Conservation (phyloP, 2,113 vertebrate species). For the Melanostigma gelatinosum region DNA sequence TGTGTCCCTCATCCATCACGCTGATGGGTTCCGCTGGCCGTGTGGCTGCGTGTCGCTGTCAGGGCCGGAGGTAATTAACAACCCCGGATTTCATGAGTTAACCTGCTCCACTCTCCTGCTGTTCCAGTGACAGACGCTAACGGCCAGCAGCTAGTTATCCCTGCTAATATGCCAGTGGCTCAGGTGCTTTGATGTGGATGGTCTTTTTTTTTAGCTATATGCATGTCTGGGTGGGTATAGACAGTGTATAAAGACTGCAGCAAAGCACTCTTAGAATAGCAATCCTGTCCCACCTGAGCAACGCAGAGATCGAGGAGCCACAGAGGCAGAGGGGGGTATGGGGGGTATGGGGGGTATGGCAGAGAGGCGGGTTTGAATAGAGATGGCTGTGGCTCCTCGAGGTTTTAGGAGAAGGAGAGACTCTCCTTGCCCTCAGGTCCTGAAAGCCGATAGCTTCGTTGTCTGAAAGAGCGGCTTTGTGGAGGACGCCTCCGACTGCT, state of each 20-base stretch:
- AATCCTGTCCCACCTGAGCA: slow-evolving; percentile 52
- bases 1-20: slow-evolving; percentile 84
- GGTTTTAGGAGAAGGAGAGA: slow-evolving; percentile 63
- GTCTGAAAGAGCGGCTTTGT: slow-evolving; percentile 75
- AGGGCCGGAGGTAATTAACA: slow-evolving; percentile 78
- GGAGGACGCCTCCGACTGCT: slow-evolving; percentile 58
- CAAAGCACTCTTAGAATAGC: slow-evolving; percentile 35
- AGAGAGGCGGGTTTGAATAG: slow-evolving; percentile 47
- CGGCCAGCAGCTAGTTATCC: slow-evolving; percentile 71
- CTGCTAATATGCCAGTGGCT: slow-evolving; percentile 43
- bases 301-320: slow-evolving; percentile 32
- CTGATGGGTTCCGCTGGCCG: slow-evolving; percentile 75
- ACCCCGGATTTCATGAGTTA: slow-evolving; percentile 78
- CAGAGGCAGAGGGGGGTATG: slow-evolving; percentile 41
- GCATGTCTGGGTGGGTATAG: not conserved
- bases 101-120: slow-evolving; percentile 80
- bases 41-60: slow-evolving; percentile 65
- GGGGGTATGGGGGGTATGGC: not conserved
- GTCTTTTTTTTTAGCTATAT: slow-evolving; percentile 32
- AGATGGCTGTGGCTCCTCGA: slow-evolving; percentile 47
- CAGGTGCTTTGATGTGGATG: slow-evolving; percentile 54
- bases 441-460: slow-evolving; percentile 74
- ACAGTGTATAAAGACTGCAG: slow-evolving; percentile 1
- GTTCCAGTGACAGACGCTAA: slow-evolving; percentile 75
- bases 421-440: slow-evolving; percentile 71